Conservation (phyloP, 2,888 invertebrate genomes). For the Lissonota sp. region DNA sequence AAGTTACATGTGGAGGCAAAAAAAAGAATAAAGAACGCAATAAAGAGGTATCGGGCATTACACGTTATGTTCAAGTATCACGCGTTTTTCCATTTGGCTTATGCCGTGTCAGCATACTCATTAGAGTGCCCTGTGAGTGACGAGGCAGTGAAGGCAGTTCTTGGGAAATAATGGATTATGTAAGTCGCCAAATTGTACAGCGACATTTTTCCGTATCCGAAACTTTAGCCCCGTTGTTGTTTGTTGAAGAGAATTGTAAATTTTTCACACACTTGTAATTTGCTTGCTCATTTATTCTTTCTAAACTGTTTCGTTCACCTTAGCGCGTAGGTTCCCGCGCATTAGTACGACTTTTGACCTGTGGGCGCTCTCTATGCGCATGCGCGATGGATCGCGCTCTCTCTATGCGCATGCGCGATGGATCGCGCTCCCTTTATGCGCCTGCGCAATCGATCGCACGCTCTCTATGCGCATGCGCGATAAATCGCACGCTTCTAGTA, state of each 20-base stretch:
- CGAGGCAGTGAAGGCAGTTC: slow-evolving; percentile 3
- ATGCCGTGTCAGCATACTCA: not conserved
- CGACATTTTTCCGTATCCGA: not conserved
- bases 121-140: slow-evolving; percentile 7
- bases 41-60: slow-evolving; percentile 27
- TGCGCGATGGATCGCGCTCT: too few species aligned
- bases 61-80: slow-evolving; percentile 36
- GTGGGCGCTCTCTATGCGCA: too few species aligned
- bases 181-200: not conserved
- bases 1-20: slow-evolving; percentile 18
- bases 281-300: not conserved
- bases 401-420: too few species aligned
- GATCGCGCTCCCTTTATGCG: too few species aligned
- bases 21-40: slow-evolving; percentile 11
- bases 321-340: too few species aligned
- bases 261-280: not conserved
- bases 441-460: too few species aligned
- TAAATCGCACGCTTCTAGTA: too few species aligned
- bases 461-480: too few species aligned
- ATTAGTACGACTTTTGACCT: too few species aligned
- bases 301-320: not conserved
- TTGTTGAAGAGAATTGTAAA: not conserved
- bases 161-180: not conserved
- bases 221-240: not conserved
- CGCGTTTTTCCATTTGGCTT: slow-evolving; percentile 45